Evolutionary conservation across 1,140 invertebrate species (phyloP), one percentile per base, ranked within the genome.

Genomic region (Musca domestica): DNA sequence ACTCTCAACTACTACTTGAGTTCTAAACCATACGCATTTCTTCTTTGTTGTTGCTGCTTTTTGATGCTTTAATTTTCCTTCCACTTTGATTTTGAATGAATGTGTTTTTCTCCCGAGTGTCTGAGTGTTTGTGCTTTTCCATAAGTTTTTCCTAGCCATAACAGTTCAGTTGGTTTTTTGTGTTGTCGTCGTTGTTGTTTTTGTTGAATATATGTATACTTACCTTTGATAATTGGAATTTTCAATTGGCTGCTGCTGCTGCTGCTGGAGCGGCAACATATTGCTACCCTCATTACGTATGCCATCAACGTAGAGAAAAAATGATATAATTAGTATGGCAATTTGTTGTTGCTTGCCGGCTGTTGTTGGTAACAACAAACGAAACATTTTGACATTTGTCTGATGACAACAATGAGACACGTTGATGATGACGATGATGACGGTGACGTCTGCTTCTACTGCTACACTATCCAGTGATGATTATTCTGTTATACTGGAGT

Each of bases 251-350:
- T 58, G 54, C 54, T 56, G 54, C 15, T 58, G n/a, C n/a, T n/a
- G 54, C 54, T 34, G 58, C 27, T 66, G 49, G 9, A n/a, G 22
- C 52, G 22, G 30, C 56, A 61, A 61, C 56, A 61, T 64, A 46
- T 30, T 65, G 49, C 7, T 68, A 41, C 30, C 63, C 30, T 52
- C 48, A 64, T 79, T 79, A 72, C 77, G 74, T 76, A 79, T 79
- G 77, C 77, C 76, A 70, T 71, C 76, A 77, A 77, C 77, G 77
- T 79, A 66, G 64, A 71, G 64, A 71, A 70, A 73, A 77, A 79
- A 79, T 75, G 75, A 74, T 75, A 79, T 79, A 79, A 79, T 79
- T 79, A 79, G 74, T 77, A 76, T 72, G 76, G 77, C 77, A 78
- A 79, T 79, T 79, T 78, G 76, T 69, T 69, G 76, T 61, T 56